These are phyloP conservation scores for Erannis defoliaria DNA, from an alignment of 2,888 invertebrate genomes.

Conservation along the genomic window DNA sequence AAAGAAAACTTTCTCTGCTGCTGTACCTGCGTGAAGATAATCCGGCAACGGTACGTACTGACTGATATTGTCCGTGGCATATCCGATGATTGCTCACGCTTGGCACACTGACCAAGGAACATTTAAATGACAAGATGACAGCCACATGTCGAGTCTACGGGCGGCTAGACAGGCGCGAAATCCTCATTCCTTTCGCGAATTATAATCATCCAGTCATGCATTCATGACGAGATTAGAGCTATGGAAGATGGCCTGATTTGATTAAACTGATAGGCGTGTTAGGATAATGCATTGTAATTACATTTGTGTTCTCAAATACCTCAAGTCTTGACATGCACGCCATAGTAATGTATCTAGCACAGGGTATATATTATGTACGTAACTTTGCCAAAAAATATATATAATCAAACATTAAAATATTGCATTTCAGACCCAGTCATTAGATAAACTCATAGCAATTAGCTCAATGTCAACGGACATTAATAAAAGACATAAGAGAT, in stretches of 20 bases:
- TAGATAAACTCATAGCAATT: neutral
- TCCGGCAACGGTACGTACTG: slow-evolving; percentile 49
- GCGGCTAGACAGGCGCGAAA: slow-evolving; percentile 44
- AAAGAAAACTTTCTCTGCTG: slow-evolving; percentile 27
- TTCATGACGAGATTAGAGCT: neutral
- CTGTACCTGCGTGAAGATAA: slow-evolving; percentile 38
- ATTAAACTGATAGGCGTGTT: neutral
- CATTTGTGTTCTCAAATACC: neutral
- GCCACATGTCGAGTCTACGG: slow-evolving; percentile 52
- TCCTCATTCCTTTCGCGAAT: slow-evolving; percentile 40
- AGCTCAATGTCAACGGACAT: slow-evolving; percentile 4
- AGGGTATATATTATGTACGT: too few relatives aligned
- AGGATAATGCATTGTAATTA: neutral
- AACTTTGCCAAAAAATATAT: too few relatives aligned
- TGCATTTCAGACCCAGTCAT: too few relatives aligned
- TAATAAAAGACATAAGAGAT: neutral
- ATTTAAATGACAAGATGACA: slow-evolving; percentile 65
- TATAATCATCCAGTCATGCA: slow-evolving; percentile 15
- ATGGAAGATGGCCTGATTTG: slow-evolving; percentile 15
- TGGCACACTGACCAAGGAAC: slow-evolving; percentile 71
- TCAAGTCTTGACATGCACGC: neutral
- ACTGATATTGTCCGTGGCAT: slow-evolving; percentile 51
- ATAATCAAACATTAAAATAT: too few relatives aligned
- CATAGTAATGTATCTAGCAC: neutral
- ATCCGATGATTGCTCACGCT: slow-evolving; percentile 65